These are phyloP conservation scores for Liolophura sinensis DNA, from an alignment of 1,140 invertebrate genomes.

Conservation along the genomic window DNA sequence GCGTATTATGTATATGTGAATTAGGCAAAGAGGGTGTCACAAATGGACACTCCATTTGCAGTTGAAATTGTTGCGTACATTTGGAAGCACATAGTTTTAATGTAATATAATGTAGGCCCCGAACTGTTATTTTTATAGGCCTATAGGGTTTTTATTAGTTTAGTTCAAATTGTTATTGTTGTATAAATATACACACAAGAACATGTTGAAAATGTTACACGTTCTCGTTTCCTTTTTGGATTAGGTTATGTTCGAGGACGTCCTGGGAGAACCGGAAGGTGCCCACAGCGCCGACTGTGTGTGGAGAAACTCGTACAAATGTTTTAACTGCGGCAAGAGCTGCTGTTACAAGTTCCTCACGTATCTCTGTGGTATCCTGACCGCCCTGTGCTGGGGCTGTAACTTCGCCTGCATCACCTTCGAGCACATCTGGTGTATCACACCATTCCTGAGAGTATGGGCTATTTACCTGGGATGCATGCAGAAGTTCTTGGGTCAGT, in stretches of 20 bases:
- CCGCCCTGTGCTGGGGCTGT: conserved; percentile 71
- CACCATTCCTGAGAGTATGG: conserved; percentile 43
- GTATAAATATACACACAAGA: too few relatives aligned
- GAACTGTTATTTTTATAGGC: too few relatives aligned
- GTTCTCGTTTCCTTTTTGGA: conserved; percentile 11
- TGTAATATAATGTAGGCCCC: too few relatives aligned
- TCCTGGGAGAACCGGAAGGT: conserved; percentile 77
- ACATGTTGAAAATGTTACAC: too few relatives aligned
- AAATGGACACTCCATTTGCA: too few relatives aligned
- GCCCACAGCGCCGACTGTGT: conserved; percentile 74
- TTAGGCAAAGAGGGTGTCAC: too few relatives aligned
- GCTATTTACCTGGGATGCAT: conserved; percentile 68
- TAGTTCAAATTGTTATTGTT: too few relatives aligned
- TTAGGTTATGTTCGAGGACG: conserved; percentile 69
- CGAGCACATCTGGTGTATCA: conserved; percentile 57
- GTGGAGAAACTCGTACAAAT: conserved; percentile 72
- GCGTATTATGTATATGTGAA: too few relatives aligned
- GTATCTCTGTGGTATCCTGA: conserved; percentile 69
- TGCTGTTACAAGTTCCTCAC: conserved; percentile 74
- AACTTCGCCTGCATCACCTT: conserved; percentile 77
- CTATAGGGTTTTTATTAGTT: too few relatives aligned
- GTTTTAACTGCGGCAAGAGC: conserved; percentile 71
- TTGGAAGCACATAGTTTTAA: too few relatives aligned
- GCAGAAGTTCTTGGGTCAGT: conserved; percentile 64
- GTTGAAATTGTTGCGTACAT: too few relatives aligned